Base-by-base conservation (phyloP, 2,888 invertebrate species). In the Hydrotaea cyrtoneurina region DNA sequence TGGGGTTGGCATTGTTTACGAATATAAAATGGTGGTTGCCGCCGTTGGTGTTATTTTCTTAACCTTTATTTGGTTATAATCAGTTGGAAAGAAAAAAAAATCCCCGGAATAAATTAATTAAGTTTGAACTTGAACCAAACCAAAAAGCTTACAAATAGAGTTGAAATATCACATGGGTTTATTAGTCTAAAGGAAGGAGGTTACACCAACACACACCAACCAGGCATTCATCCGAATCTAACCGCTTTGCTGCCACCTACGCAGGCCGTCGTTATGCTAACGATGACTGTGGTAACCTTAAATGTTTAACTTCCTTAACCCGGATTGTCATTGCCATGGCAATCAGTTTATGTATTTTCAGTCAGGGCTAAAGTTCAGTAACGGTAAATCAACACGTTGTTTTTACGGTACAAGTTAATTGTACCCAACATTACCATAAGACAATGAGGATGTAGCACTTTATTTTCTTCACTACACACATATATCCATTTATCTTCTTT, bases 121-220 rank as follows among this genome's bases (percentile, higher is more conserved):
- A 82, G 43, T 26, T 55, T 85, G 85, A 85, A 82, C 85, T 82
- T 85, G 85, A 85, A 85, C 76, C 2, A 4, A 2, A 31, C 0
- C 11, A n/a, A 19, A 69, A 46, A 69, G 7, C 23, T 21, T 13
- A 69, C 8, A 43, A 66, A 31, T 31, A 31, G 31, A 4, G 31
- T 31, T 31, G 31, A 59, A 10, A 57, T 11, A 57, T 21, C 11
- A 59, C 59, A 59, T 15, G 55, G 21, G 21, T 21, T 50, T 2
- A 13, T 39, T 39, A 39, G 39, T 1, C 11, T 13, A 39, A 1
- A 39, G 39, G 39, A 19, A 55, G 21, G 31, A 55, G 21, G 31
- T 31, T 31, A 31, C 31, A 2, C 31, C 2, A 31, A 31, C 31
- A 31, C 2, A 4, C 31, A 31, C 31, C 7, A n/a, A n/a, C n/a